Conservation (phyloP, 2,888 invertebrate genomes). For the Cinara cedri region DNA sequence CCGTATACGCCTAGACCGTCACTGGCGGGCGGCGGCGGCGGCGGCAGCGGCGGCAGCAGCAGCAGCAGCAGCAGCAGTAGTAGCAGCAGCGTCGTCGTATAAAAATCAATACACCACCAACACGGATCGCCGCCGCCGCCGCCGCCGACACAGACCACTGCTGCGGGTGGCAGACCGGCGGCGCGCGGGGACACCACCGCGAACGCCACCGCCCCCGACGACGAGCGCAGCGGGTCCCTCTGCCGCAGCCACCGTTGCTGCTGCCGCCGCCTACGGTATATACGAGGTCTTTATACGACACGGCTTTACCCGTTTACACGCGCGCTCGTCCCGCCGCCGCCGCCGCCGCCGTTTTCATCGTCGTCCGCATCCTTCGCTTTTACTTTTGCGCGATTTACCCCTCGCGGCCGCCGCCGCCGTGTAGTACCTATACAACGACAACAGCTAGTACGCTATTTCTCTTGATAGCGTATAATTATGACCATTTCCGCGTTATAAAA, state of each 20-base stretch:
- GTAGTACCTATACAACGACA: not conserved
- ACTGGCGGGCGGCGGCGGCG: not conserved
- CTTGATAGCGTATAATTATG: too few species aligned
- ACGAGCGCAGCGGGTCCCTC: too few species aligned
- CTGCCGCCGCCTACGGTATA: not conserved
- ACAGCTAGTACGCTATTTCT: not conserved
- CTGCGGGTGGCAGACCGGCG: too few species aligned
- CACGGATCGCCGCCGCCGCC: constrained; percentile 5
- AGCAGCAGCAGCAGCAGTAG: constrained; percentile 34
- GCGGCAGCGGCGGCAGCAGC: not conserved
- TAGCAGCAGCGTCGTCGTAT: constrained; percentile 13
- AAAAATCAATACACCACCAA: constrained; percentile 55
- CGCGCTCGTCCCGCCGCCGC: not conserved
- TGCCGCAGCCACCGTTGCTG: not conserved
- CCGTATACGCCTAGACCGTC: constrained; percentile 26
- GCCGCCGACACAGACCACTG: not conserved
- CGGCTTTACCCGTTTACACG: constrained; percentile 28
- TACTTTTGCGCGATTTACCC: constrained; percentile 23
- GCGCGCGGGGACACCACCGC: too few species aligned
- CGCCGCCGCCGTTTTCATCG: not conserved
- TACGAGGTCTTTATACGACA: not conserved
- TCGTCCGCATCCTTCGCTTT: constrained; percentile 20
- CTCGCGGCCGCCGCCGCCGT: too few species aligned
- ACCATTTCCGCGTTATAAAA: too few species aligned
- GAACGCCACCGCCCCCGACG: not conserved